Evolutionary conservation across 2,113 vertebrate species (phyloP), one percentile per base, ranked within the genome.

Genomic region (Pantherophis guttatus): DNA sequence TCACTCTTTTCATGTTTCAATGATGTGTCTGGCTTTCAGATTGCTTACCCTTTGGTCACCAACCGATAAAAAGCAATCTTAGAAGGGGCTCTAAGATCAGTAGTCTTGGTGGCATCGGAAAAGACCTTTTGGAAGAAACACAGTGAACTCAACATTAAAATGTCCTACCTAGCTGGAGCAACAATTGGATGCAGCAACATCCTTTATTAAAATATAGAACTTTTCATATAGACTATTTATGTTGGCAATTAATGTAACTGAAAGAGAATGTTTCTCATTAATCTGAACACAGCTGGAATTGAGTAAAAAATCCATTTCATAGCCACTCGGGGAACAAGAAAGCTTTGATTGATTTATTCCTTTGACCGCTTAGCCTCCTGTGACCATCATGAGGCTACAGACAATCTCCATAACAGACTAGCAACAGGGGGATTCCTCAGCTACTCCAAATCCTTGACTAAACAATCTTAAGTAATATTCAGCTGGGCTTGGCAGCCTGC

Each of bases 1-100:
- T 96, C 96, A 96, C 95, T 96, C 94, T 96, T 97, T 97, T 96
- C 96, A 94, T 95, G 96, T 97, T 96, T 97, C 96, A 97, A 95
- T 97, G 95, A 95, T 96, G 96, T 95, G 94, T 95, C 93, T 91
- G 53, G 29, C 96, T 97, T 95, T 93, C 90, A 95, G 95, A 94
- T 95, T 96, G 96, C 96, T 6, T 96, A 96, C 95, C 97, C 95
- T 94, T 96, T 94, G 96, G 96, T 96, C 96, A 94, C 96, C 97
- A 94, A 94, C 96, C 95, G 97, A 94, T 97, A 95, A 94, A 85
- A 95, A 96, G 87, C 48, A 65, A 87, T 33, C 12, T 33, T 33
- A 15, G 29, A 33, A 33, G 13, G 12, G 2, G 29, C 95, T 95
- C 92, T 93, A 89, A 93, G 95, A 96, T 95, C 91, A 94, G 94